phyloP scores from a whole-genome alignment of 2,888 invertebrate genomes.

The Calephelis perditalis region DNA sequence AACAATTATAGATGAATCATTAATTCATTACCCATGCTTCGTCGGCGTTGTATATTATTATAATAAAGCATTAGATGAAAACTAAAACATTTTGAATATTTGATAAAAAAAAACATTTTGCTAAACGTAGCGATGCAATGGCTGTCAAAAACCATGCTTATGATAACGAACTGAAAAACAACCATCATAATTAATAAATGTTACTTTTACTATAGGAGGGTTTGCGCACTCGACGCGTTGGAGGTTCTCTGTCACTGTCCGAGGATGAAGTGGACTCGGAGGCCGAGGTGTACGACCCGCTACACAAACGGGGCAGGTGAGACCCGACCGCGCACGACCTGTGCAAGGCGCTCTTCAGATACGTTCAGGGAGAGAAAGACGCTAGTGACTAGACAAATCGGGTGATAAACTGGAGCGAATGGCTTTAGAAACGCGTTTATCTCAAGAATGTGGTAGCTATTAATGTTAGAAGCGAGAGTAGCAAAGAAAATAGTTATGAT shows the following conservation, averaged over 20 bases:
- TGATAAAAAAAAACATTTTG: no score
- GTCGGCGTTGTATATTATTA: no score
- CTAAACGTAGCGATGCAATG: background rate
- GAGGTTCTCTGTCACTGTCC: constrained; percentile 88
- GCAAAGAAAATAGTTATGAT: no score
- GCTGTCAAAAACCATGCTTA: background rate
- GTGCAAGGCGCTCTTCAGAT: constrained; percentile 67
- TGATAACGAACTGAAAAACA: background rate
- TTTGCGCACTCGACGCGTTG: constrained; percentile 80
- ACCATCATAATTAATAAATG: constrained; percentile 17
- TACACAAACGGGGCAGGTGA: constrained; percentile 68
- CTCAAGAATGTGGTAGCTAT: background rate
- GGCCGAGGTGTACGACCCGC: constrained; percentile 64
- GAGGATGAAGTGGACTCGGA: constrained; percentile 91
- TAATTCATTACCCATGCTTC: no score
- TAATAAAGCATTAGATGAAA: no score
- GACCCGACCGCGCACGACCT: constrained; percentile 65
- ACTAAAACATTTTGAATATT: no score
- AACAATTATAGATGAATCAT: no score
- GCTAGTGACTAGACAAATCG: constrained; percentile 25
- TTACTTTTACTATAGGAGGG: constrained; percentile 66
- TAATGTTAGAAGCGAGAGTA: no score
- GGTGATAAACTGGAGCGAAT: background rate
- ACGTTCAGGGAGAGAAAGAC: constrained; percentile 39
- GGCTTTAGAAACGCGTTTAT: no score